Percentiles rank a stretch among this genome's conserved stretches.
These are phyloP conservation scores for Mesoclemmys tuberculata DNA, from an alignment of 2,113 vertebrate genomes.

Conservation along the genomic window DNA sequence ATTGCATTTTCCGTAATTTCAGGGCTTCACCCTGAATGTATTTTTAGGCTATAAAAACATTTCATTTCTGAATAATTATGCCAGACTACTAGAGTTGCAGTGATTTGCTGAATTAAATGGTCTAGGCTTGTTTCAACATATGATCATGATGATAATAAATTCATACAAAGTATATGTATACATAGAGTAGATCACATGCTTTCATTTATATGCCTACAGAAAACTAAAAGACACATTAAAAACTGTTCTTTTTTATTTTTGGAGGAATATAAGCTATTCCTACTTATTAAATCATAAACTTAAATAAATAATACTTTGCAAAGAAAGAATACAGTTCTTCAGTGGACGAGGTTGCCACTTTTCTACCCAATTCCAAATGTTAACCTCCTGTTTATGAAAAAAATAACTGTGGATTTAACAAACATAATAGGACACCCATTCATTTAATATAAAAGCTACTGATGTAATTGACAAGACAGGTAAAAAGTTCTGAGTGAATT, in stretches of 20 bases:
- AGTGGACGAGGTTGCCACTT: not conserved
- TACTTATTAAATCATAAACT: not conserved
- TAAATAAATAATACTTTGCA: not conserved
- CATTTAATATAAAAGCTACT: not conserved
- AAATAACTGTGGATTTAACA: not conserved
- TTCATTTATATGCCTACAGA: not conserved
- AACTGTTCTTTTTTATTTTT: not conserved
- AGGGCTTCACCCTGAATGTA: not conserved
- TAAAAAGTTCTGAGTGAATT: not conserved
- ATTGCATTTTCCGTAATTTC: not conserved
- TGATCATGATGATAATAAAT: not conserved
- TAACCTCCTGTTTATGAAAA: not conserved
- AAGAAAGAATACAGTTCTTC: not conserved
- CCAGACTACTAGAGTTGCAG: not conserved
- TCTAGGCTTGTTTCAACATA: not conserved
- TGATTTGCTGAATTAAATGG: not conserved
- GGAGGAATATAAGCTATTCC: not conserved
- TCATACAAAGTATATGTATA: not conserved
- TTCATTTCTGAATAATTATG: not conserved
- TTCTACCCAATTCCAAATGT: not conserved
- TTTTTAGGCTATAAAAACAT: not conserved
- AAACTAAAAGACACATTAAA: not conserved
- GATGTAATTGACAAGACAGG: not conserved
- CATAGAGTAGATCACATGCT: not conserved
- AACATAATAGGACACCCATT: not conserved